These are phyloP conservation scores for Anisognathus igniventris DNA, from an alignment of 2,797 vertebrate genomes.

Conservation along the genomic window DNA sequence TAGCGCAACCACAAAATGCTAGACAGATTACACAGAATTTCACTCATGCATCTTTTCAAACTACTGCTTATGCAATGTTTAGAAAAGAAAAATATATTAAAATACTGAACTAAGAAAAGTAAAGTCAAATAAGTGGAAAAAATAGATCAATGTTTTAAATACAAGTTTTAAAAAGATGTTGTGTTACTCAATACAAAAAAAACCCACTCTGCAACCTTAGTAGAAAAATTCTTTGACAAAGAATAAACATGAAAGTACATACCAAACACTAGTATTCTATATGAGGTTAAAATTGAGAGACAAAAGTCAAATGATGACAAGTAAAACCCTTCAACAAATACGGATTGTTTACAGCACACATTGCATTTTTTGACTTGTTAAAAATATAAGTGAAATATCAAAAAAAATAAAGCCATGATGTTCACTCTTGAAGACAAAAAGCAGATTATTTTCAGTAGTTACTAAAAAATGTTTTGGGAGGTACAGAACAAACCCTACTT, in stretches of 20 bases:
- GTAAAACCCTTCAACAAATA: neutral
- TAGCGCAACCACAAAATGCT: neutral
- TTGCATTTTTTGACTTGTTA: neutral
- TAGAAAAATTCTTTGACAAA: neutral
- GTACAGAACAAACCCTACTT: neutral
- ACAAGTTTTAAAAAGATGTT: neutral
- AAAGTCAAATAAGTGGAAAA: neutral
- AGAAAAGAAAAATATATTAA: neutral
- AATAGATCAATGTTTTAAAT: neutral
- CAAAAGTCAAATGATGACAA: neutral
- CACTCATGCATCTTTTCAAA: neutral
- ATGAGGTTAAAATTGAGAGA: neutral
- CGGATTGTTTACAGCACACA: neutral
- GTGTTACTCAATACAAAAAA: neutral
- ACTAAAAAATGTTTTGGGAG: neutral
- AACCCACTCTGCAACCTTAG: rapidly evolving
- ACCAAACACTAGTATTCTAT: neutral
- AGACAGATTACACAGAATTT: neutral
- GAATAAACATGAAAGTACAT: neutral
- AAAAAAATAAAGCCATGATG: neutral
- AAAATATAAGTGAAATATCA: neutral
- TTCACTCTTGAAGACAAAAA: neutral
- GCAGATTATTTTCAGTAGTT: neutral
- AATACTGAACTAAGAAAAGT: neutral
- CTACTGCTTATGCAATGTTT: neutral